Evolutionary conservation across 2,888 invertebrate genomes (phyloP).

Genomic region (Coecobrya sp.): DNA sequence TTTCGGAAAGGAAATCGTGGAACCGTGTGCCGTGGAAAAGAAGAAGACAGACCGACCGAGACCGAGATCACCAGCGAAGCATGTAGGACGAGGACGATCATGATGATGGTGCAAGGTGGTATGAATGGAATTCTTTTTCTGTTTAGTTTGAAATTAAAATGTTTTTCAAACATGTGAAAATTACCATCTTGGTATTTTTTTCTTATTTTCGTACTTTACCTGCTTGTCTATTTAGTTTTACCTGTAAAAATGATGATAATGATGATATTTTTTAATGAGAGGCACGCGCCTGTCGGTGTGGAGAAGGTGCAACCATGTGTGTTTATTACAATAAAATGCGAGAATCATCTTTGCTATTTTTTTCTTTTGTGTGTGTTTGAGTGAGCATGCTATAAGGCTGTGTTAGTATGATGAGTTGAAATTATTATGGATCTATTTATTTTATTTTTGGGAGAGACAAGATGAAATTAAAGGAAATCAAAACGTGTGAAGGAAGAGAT

Average conservation of each 20-base stretch:
- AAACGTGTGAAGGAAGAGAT: constrained; percentile 47
- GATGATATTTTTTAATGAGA: constrained; percentile 16
- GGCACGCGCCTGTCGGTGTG: constrained; percentile 29
- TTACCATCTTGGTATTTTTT: background rate
- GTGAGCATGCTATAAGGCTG: background rate
- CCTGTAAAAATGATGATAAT: constrained; percentile 18
- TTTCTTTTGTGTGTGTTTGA: background rate
- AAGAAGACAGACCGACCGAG: constrained; percentile 32
- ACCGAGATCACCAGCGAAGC: constrained; percentile 45
- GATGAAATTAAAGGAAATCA: constrained; percentile 40
- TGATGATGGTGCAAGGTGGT: background rate
- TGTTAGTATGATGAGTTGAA: background rate
- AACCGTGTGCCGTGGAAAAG: constrained; percentile 34
- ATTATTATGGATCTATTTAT: background rate
- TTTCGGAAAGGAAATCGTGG: background rate
- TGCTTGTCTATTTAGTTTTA: background rate
- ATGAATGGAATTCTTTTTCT: constrained; percentile 40
- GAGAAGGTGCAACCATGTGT: constrained; percentile 3
- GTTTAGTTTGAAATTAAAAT: constrained; percentile 8
- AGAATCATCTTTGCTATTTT: background rate
- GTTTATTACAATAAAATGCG: constrained; percentile 4
- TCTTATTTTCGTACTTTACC: background rate
- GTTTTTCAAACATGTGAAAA: constrained; percentile 28
- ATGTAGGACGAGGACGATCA: background rate
- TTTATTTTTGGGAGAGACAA: background rate